Conservation (phyloP, 2,888 invertebrate genomes). For the Conistra vaccinii region DNA sequence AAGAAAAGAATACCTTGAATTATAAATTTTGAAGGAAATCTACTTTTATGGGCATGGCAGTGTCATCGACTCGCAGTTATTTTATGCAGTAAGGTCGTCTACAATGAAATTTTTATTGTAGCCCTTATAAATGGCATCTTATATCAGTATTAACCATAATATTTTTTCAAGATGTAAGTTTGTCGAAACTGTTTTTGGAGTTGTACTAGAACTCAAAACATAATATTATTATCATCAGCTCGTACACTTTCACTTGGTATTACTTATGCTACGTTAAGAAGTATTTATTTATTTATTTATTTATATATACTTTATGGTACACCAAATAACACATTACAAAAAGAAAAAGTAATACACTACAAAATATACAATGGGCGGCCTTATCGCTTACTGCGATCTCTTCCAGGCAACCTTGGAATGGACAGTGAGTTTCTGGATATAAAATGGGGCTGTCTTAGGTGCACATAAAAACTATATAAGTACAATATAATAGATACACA, state of each 20-base stretch:
- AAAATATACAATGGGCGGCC: too few species aligned
- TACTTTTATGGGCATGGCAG: not conserved
- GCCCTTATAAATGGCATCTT: not conserved
- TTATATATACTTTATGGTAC: too few species aligned
- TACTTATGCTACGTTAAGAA: not conserved
- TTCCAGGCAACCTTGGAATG: too few species aligned
- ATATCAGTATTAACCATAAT: not conserved
- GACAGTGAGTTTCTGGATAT: too few species aligned
- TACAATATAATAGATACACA: too few species aligned
- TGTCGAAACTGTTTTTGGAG: not conserved
- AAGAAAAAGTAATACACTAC: too few species aligned
- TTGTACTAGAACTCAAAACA: not conserved
- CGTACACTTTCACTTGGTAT: not conserved
- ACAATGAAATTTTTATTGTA: not conserved
- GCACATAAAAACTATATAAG: too few species aligned
- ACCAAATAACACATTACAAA: too few species aligned
- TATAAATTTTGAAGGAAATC: not conserved
- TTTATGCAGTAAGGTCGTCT: constrained; percentile 2
- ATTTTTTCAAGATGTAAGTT: not conserved
- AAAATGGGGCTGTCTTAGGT: too few species aligned
- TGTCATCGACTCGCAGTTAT: not conserved
- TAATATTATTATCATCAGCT: not conserved
- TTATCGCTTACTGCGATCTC: too few species aligned
- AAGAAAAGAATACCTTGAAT: constrained; percentile 24
- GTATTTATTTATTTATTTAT: too few species aligned